These are phyloP conservation scores for Atractosteus spatula DNA, from an alignment of 2,113 vertebrate genomes.

Conservation along the genomic window DNA sequence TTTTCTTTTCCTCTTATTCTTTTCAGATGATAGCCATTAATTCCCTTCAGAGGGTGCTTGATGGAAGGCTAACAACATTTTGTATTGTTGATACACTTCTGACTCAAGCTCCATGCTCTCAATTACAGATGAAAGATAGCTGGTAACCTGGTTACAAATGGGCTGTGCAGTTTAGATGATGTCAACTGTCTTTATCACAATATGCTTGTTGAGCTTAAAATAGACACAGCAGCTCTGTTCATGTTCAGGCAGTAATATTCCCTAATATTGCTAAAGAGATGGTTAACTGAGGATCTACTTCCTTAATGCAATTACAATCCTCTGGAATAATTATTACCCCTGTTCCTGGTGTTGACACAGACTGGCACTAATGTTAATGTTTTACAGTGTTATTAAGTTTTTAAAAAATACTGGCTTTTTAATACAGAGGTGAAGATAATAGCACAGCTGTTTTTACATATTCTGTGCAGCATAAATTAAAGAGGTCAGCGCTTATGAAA, in stretches of 20 bases:
- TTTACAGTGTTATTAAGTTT: constrained; percentile 15
- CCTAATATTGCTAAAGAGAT: constrained; percentile 45
- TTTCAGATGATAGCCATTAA: constrained; percentile 67
- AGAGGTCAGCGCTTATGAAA: constrained; percentile 26
- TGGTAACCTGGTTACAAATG: constrained; percentile 72
- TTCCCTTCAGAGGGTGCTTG: constrained; percentile 61
- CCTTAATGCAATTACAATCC: constrained; percentile 46
- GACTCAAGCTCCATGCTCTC: constrained; percentile 62
- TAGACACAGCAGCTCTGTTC: constrained; percentile 43
- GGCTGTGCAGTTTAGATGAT: constrained; percentile 62
- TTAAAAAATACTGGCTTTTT: neutral
- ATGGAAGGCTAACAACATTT: constrained; percentile 70
- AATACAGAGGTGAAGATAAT: constrained; percentile 15
- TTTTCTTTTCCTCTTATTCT: constrained; percentile 42
- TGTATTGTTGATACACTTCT: constrained; percentile 68
- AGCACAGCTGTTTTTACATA: constrained; percentile 25
- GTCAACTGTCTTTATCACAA: constrained; percentile 65
- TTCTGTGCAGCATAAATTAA: neutral
- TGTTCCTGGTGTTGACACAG: constrained; percentile 24
- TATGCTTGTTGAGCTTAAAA: constrained; percentile 40
- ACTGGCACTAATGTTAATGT: constrained; percentile 28
- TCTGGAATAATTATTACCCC: constrained; percentile 42
- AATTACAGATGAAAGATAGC: constrained; percentile 67
- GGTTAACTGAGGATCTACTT: constrained; percentile 51
- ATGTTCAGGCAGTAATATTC: constrained; percentile 34